Base-by-base conservation (phyloP, 2,888 invertebrate genomes). In the Azorinus chamasolen region DNA sequence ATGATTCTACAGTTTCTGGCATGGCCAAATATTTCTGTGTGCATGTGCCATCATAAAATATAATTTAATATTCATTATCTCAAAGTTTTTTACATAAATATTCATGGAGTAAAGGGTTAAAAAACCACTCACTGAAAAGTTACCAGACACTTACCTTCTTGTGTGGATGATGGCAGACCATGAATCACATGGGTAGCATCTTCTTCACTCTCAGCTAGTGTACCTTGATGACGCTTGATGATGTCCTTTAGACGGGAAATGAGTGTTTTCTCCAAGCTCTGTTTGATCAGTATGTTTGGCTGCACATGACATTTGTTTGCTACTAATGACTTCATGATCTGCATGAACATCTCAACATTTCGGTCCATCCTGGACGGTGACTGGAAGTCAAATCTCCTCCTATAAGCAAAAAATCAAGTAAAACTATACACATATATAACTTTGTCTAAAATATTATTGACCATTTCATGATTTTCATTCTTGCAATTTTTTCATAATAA, bases 131-230 rank as follows among this genome's bases (percentile, higher is more conserved):
- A n/a, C n/a, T n/a, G n/a, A n/a, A n/a, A n/a, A n/a, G n/a, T n/a
- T n/a, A n/a, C n/a, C n/a, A n/a, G n/a, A n/a, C 20, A 4, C 45
- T 5, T 18, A 45, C 45, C 45, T 45, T 45, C 45, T 45, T 45
- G 45, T 45, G 48, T n/a, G 8, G n/a, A 32, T 1, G 43, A 20
- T 27, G 32, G 46, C 20, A 46, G 27, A 25, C 59, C 59, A 94
- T 96, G 97, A 46, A 99, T 95, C 77, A 98, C 95, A 93, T 99
- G 99, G 0, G 98, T 97, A 4, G 98, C 98, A 81, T 97, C 96
- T 45, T 97, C 96, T 93, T 97, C 97, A 82, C 95, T 96, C 79
- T 97, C 97, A 90, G 95, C 93, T 61, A 96, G 94, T 83, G 95
- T 95, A 59, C 97, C 98, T 88, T 97, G 96, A 88, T 98, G 96